Evolutionary conservation across 1,140 invertebrate genomes (phyloP).

Genomic region (Micrasema longulum): DNA sequence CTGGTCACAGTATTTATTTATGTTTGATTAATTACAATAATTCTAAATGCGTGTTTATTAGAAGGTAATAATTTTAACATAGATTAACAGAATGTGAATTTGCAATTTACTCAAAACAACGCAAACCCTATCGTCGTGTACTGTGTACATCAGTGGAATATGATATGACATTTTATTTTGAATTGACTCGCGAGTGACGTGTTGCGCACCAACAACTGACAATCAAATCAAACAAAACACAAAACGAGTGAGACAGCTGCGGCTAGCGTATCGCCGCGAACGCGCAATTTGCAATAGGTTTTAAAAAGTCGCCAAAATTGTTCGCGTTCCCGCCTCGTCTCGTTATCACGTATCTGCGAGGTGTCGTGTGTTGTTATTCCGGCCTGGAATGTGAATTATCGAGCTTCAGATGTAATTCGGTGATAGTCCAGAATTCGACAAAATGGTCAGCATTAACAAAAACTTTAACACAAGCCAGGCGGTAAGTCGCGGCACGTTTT

Average conservation of each 20-base stretch:
- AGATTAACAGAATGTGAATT: no score
- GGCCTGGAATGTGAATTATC: constrained; percentile 29
- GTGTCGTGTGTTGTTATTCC: constrained; percentile 28
- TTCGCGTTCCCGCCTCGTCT: constrained; percentile 21
- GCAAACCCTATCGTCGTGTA: no score
- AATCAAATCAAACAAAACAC: constrained; percentile 27
- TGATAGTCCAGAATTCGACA: constrained; percentile 28
- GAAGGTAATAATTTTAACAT: no score
- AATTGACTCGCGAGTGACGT: constrained; percentile 15
- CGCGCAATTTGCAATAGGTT: constrained; percentile 24
- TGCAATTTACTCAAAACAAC: no score
- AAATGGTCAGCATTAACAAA: constrained; percentile 53
- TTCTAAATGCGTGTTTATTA: no score
- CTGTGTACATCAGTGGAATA: no score
- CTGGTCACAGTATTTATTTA: no score
- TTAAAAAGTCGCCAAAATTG: constrained; percentile 16
- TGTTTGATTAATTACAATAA: no score
- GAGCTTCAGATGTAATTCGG: constrained; percentile 24
- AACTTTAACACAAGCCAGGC: constrained; percentile 48
- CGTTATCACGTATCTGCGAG: constrained; percentile 32
- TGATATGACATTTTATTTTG: not conserved
- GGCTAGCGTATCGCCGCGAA: not conserved
- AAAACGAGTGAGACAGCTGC: constrained; percentile 28
- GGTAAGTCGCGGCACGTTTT: constrained; percentile 25
- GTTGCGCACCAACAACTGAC: not conserved